These are phyloP conservation scores for Equus przewalskii DNA, from an alignment of 2,113 vertebrate genomes.

Conservation along the genomic window DNA sequence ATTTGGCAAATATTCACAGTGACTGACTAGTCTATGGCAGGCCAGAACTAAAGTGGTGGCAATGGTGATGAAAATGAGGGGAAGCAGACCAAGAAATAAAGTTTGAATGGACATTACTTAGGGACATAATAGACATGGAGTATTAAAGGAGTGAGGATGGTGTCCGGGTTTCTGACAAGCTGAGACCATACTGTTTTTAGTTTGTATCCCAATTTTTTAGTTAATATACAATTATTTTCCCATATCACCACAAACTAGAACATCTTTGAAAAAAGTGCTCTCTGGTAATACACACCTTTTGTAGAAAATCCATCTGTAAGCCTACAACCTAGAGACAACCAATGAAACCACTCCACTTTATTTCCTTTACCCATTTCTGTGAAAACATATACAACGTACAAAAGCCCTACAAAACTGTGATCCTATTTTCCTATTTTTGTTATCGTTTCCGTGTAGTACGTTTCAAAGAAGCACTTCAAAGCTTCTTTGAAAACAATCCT, in stretches of 20 bases:
- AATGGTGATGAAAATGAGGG: not conserved
- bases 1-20: not conserved
- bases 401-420: not conserved
- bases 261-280: not conserved
- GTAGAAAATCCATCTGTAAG: not conserved
- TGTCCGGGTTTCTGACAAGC: not conserved
- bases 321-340: constrained; percentile 13
- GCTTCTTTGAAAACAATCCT: constrained; percentile 4
- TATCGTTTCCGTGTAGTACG: constrained; percentile 23
- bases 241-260: not conserved
- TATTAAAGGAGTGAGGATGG: not conserved
- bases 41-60: not conserved
- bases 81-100: not conserved
- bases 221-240: not conserved
- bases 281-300: not conserved
- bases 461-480: no score
- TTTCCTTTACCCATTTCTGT: not conserved
- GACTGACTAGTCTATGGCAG: not conserved
- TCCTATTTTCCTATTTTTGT: not conserved
- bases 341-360: constrained; percentile 13
- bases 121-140: not conserved
- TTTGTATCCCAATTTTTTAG: not conserved
- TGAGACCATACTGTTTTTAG: not conserved
- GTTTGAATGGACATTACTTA: not conserved
- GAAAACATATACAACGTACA: not conserved